Evolutionary conservation across 2,113 vertebrate genomes (phyloP).

Genomic region (Gobius niger): DNA sequence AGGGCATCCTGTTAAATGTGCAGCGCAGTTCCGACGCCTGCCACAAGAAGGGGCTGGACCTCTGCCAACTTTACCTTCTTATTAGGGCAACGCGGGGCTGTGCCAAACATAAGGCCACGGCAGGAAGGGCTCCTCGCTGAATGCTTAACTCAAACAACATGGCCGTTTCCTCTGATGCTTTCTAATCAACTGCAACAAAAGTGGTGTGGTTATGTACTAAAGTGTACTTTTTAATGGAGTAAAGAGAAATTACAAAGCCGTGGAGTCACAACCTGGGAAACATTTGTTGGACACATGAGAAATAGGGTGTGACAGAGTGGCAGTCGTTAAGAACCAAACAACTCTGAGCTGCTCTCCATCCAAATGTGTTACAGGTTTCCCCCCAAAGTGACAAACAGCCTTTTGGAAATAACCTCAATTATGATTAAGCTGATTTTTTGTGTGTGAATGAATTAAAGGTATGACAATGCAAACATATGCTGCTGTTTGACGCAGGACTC

Average conservation of each 20-base stretch:
- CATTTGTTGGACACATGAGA: conserved; percentile 72
- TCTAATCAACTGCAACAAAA: conserved; percentile 73
- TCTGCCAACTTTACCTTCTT: conserved; percentile 73
- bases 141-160: conserved; percentile 73
- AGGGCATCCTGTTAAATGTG: conserved; percentile 68
- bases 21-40: conserved; percentile 65
- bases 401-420: neutral
- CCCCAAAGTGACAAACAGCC: neutral
- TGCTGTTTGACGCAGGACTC: neutral
- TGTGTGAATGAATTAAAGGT: neutral
- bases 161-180: conserved; percentile 64
- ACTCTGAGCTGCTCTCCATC: conserved; percentile 1
- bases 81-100: conserved; percentile 58
- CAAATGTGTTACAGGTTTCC: conserved; percentile 3
- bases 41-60: conserved; percentile 76
- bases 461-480: neutral
- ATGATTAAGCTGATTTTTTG: neutral
- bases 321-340: conserved; percentile 10
- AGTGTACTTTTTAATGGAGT: conserved; percentile 76
- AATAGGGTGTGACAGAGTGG: conserved; percentile 18
- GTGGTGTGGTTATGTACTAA: conserved; percentile 73
- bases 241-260: conserved; percentile 60
- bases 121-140: conserved; percentile 53
- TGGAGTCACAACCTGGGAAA: conserved; percentile 46
- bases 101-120: conserved; percentile 48